phyloP scores from a whole-genome alignment of 2,888 invertebrate genomes.

The Baccha elongata region DNA sequence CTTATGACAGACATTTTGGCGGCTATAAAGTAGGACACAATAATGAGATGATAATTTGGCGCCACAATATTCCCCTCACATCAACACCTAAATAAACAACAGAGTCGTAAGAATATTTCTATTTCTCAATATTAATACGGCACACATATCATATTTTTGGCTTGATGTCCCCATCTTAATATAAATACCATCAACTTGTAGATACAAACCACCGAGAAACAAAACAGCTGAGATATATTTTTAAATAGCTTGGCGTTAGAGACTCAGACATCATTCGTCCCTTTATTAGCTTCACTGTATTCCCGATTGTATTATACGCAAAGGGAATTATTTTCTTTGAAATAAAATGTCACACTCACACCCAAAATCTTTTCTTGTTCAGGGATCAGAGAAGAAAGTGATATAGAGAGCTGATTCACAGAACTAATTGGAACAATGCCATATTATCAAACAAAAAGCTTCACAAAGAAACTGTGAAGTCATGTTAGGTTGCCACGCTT shows the following conservation, averaged over 20 bases:
- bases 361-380: background rate
- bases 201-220: background rate
- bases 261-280: conserved; percentile 30
- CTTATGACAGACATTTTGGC: conserved; percentile 48
- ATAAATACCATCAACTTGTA: no score
- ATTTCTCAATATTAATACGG: no score
- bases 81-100: conserved; percentile 32
- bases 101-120: no score
- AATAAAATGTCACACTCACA: background rate
- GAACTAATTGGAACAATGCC: conserved; percentile 69
- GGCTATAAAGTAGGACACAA: conserved; percentile 25
- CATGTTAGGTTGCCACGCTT: conserved; percentile 48
- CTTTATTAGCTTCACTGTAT: conserved; percentile 44
- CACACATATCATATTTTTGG: no score
- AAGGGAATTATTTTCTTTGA: conserved; percentile 36
- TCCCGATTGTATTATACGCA: background rate
- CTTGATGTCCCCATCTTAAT: conserved; percentile 27
- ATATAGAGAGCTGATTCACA: conserved; percentile 26
- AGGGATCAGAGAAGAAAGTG: conserved; percentile 3
- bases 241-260: conserved; percentile 50
- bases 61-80: conserved; percentile 29
- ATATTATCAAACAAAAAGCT: conserved; percentile 70
- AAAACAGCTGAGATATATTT: conserved; percentile 54
- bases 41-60: conserved; percentile 53
- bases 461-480: conserved; percentile 56